These are phyloP conservation scores for Elgonia sp. DNA, from an alignment of 2,888 invertebrate genomes.

Conservation along the genomic window DNA sequence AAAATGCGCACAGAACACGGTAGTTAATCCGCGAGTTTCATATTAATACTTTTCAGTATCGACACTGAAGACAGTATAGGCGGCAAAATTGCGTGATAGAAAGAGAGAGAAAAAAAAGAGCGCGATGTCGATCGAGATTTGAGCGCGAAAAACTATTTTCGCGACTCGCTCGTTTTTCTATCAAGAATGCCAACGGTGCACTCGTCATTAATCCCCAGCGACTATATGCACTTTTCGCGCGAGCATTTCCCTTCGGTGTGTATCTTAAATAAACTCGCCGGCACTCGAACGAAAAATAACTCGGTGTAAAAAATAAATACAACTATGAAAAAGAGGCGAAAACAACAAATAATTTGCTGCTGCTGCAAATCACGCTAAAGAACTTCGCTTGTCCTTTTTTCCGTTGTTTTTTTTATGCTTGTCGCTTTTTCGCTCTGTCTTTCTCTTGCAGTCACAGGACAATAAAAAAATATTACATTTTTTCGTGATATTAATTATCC, in stretches of 20 bases:
- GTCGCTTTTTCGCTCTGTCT: not conserved
- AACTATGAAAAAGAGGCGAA: not conserved
- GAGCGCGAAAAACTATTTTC: conserved; percentile 42
- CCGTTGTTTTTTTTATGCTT: not conserved
- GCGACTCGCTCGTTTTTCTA: conserved; percentile 50
- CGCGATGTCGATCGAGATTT: conserved; percentile 3
- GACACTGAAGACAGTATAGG: conserved; percentile 55
- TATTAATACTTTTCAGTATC: conserved; percentile 60
- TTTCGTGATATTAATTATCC: conserved; percentile 23
- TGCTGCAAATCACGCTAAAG: not conserved
- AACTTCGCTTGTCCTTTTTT: not conserved
- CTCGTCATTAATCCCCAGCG: conserved; percentile 63
- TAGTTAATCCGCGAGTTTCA: conserved; percentile 47
- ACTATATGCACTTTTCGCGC: conserved; percentile 49
- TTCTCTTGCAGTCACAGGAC: not conserved
- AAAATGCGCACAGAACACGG: conserved; percentile 27
- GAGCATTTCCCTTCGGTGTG: conserved; percentile 26
- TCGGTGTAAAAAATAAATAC: conserved; percentile 16
- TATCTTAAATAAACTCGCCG: conserved; percentile 65
- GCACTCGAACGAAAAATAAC: conserved; percentile 51
- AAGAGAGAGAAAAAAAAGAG: not conserved
- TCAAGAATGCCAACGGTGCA: conserved; percentile 50
- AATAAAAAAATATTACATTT: conserved; percentile 7
- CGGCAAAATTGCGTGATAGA: conserved; percentile 31
- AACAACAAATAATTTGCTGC: conserved; percentile 36